Evolutionary conservation across 2,797 vertebrate genomes (phyloP).

Genomic region (Ispidina lecontei): DNA sequence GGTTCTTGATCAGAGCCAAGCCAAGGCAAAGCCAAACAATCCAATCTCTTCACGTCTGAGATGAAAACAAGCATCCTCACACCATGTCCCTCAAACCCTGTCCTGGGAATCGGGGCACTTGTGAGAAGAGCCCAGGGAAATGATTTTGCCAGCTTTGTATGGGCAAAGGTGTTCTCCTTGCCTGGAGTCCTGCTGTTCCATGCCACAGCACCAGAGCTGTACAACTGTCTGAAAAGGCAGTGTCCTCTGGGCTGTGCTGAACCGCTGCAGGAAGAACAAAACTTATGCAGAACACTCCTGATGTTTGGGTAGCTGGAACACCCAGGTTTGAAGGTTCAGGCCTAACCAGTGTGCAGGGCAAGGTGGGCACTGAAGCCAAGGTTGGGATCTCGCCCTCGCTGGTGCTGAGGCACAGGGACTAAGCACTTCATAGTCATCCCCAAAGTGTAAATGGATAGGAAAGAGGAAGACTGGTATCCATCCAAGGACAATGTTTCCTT

Average conservation of each 20-base stretch:
- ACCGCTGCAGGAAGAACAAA: not conserved
- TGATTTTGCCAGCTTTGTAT: not conserved
- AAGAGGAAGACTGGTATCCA: not conserved
- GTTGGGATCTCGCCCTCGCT: not conserved
- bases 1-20: not conserved
- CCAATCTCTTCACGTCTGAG: rapidly evolving
- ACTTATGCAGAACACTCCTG: not conserved
- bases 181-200: not conserved
- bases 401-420: not conserved
- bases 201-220: not conserved
- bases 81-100: rapidly evolving
- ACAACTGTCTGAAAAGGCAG: not conserved
- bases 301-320: not conserved
- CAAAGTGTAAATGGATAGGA: not conserved
- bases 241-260: not conserved
- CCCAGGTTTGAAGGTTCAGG: not conserved
- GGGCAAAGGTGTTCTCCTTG: not conserved
- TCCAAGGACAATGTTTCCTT: not conserved
- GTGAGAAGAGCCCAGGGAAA: not conserved
- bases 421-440: not conserved
- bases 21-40: not conserved
- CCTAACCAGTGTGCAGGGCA: rapidly evolving
- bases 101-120: not conserved
- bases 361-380: not conserved
- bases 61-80: rapidly evolving